These are phyloP conservation scores for Dorcus hopei DNA, from an alignment of 2,888 invertebrate species.

Conservation along the genomic window DNA sequence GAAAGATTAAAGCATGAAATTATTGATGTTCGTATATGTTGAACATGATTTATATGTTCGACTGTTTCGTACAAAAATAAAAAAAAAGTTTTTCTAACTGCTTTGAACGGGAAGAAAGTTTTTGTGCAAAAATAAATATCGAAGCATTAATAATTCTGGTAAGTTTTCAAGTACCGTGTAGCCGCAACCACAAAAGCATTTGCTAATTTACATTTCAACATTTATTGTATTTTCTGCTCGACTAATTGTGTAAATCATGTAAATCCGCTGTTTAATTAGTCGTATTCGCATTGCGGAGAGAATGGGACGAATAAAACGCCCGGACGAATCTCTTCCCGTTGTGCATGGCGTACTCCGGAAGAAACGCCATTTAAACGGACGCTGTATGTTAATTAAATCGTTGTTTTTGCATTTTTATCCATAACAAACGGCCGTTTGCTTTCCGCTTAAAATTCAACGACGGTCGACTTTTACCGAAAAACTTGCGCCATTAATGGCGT, in stretches of 20 bases:
- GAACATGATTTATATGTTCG: no score
- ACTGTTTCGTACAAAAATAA: no score
- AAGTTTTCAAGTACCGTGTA: no score
- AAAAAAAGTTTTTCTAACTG: no score
- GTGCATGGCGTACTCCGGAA: slow-evolving; percentile 27
- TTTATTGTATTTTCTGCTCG: slow-evolving; percentile 43
- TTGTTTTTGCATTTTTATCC: slow-evolving; percentile 1
- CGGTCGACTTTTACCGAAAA: background rate
- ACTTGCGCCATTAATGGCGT: no score
- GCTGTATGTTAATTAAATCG: slow-evolving; percentile 33
- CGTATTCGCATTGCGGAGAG: slow-evolving; percentile 35
- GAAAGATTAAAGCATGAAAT: no score
- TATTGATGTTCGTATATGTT: no score
- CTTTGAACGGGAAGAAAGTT: no score
- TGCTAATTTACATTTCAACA: slow-evolving; percentile 41
- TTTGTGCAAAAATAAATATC: no score
- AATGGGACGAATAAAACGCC: slow-evolving; percentile 31
- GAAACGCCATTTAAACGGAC: slow-evolving; percentile 31
- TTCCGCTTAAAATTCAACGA: background rate
- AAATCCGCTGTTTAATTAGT: slow-evolving; percentile 46
- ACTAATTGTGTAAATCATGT: slow-evolving; percentile 47
- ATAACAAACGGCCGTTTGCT: background rate
- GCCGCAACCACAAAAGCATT: slow-evolving; percentile 27
- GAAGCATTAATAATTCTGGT: no score
- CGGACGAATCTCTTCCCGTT: slow-evolving; percentile 24